These are phyloP conservation scores for Tyria jacobaeae DNA, from an alignment of 2,888 invertebrate species.

Conservation along the genomic window DNA sequence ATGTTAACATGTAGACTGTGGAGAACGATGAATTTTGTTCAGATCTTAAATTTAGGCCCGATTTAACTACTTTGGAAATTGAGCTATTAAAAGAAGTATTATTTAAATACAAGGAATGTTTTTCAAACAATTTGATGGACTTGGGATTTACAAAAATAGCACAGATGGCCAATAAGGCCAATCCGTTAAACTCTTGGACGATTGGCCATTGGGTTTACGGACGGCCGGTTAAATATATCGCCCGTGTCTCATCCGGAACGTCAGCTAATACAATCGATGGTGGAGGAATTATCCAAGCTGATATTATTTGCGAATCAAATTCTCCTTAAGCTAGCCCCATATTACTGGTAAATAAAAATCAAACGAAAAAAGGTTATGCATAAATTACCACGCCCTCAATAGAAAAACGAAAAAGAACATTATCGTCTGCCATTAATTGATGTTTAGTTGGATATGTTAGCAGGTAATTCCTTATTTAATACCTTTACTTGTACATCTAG, in stretches of 20 bases:
- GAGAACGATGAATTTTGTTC: neutral
- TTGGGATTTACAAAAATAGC: constrained; percentile 2
- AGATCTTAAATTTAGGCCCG: constrained; percentile 1
- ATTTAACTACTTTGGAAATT: too few relatives aligned
- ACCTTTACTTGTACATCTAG: constrained; percentile 23
- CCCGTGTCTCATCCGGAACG: constrained; percentile 2
- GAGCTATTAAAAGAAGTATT: neutral
- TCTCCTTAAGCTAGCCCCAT: constrained; percentile 46
- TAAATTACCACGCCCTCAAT: constrained; percentile 41
- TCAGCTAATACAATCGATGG: constrained; percentile 21
- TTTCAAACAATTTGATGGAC: neutral
- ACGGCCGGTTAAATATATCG: too few relatives aligned
- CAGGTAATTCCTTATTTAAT: constrained; percentile 33
- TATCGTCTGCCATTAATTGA: constrained; percentile 42
- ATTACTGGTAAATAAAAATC: constrained; percentile 46
- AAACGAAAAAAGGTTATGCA: constrained; percentile 16
- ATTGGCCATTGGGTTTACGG: neutral
- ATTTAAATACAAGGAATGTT: neutral
- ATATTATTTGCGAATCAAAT: constrained; percentile 31
- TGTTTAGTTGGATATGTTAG: constrained; percentile 42
- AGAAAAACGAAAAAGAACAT: constrained; percentile 34
- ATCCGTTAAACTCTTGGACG: neutral
- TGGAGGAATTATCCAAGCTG: constrained; percentile 40
- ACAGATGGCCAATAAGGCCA: constrained; percentile 10
- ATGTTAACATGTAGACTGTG: neutral